These are phyloP conservation scores for Melolontha melolontha DNA, from an alignment of 2,888 invertebrate genomes.

Conservation along the genomic window DNA sequence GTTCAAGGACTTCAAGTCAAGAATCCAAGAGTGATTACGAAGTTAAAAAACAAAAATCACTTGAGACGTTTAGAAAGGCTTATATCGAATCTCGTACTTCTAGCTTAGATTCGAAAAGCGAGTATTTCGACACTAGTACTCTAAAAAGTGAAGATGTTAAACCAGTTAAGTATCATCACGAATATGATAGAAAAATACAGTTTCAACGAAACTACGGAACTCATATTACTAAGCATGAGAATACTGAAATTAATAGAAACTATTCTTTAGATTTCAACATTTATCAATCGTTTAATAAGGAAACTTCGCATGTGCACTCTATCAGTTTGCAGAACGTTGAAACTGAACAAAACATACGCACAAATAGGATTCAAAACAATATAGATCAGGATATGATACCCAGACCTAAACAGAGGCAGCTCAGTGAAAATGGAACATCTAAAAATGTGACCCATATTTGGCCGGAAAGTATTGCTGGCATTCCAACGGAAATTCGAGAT, in stretches of 20 bases:
- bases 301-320: constrained; percentile 73
- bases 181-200: constrained; percentile 63
- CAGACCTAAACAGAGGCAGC: constrained; percentile 56
- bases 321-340: constrained; percentile 79
- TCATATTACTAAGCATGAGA: constrained; percentile 54
- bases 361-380: constrained; percentile 67
- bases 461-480: constrained; percentile 69
- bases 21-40: constrained; percentile 73
- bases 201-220: constrained; percentile 65
- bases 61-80: constrained; percentile 55
- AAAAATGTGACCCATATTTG: constrained; percentile 67
- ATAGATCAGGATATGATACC: constrained; percentile 68
- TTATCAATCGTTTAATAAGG: constrained; percentile 61
- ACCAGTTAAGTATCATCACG: constrained; percentile 52
- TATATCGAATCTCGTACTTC: constrained; percentile 74
- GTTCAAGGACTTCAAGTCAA: constrained; percentile 75
- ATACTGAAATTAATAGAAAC: constrained; percentile 46
- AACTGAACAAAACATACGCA: constrained; percentile 72
- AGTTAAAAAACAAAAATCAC: constrained; percentile 55
- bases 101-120: constrained; percentile 76
- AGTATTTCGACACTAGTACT: constrained; percentile 70
- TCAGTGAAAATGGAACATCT: constrained; percentile 44
- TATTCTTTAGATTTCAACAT: constrained; percentile 46
- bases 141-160: constrained; percentile 55
- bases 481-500: constrained; percentile 65